Evolutionary conservation across 2,888 invertebrate species (phyloP).

Genomic region (Leptinotarsa juncta): DNA sequence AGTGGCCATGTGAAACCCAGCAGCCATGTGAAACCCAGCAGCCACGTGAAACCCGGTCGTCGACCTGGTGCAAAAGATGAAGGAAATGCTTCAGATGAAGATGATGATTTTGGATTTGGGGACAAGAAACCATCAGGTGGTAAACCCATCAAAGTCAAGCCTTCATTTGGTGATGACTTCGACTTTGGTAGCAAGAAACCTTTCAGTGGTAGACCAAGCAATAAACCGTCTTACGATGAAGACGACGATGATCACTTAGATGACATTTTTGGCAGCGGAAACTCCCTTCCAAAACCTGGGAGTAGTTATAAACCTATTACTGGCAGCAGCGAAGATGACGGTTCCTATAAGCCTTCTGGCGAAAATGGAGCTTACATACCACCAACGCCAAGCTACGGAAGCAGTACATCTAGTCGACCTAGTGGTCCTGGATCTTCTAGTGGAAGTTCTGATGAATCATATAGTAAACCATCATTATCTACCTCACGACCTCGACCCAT

Average conservation of each 20-base stretch:
- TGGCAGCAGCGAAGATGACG: conserved; percentile 46
- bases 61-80: conserved; percentile 39
- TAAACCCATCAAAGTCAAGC: conserved; percentile 4
- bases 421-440: conserved; percentile 21
- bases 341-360: conserved; percentile 48
- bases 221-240: conserved; percentile 23
- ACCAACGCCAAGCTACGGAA: conserved; percentile 10
- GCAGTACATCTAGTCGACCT: conserved; percentile 34
- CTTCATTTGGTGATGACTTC: not conserved
- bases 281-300: conserved; percentile 28
- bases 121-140: conserved; percentile 9
- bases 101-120: conserved; percentile 31
- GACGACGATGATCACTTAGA: conserved; percentile 29
- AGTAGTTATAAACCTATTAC: conserved; percentile 26
- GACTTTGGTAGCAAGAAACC: conserved; percentile 17
- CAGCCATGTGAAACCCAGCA: conserved; percentile 67
- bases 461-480: not conserved
- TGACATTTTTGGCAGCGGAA: conserved; percentile 33
- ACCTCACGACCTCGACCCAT: conserved; percentile 2
- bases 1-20: conserved; percentile 71
- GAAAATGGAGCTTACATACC: conserved; percentile 49
- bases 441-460: conserved; percentile 9
- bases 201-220: conserved; percentile 10
- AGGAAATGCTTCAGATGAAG: conserved; percentile 36
- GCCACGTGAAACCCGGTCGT: conserved; percentile 67